Base-by-base conservation (phyloP, 2,888 invertebrate genomes). In the Nomada fabriciana region DNA sequence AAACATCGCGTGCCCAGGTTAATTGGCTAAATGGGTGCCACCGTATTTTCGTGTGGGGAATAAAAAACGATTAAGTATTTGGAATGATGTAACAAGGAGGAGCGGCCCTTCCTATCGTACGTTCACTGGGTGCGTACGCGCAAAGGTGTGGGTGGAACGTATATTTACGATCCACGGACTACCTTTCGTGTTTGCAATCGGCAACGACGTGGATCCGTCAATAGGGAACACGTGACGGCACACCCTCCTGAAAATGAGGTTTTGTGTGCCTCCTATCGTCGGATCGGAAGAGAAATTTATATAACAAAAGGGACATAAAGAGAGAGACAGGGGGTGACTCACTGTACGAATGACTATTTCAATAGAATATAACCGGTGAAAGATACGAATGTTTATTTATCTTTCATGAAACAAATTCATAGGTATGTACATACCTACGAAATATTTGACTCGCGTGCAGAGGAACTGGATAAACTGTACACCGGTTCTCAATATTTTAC, bases 101-200 rank as follows among this genome's bases (percentile, higher is more conserved):
- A 64, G 82, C 70, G 82, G 82, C 84, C 42, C 50, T 67, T 76
- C 15, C 65, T 43, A 61, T 70, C 53, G 18, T 55, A 52, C 57
- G 52, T 10, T 42, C 25, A n/a, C 7, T 76, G 69, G 64, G 70
- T 71, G 80, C 77, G 73, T 59, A 47, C 57, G 29, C 18, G 47
- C 23, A 36, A 68, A 82, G 47, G 78, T 69, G 74, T 76, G 76
- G 63, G 61, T 63, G 29, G 23, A 1, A 4, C 36, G 67, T 71
- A 23, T 65, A 67, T 78, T 61, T 73, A 36, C 68, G 42, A 50
- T 55, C 60, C 42, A 76, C 36, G 15, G 60, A 52, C 36, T 42
- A 13, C 59, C 42, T 73, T 71, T 73, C 75, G 78, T 81, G 88
- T 88, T 84, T 82, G 82, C 78, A 29, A 86, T 76, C 76, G 76